A percentile compares a stretch with the other conserved stretches of the same genome.
These are phyloP conservation scores for Chymomyza fuscimana DNA, from an alignment of 2,888 invertebrate species.

Conservation along the genomic window DNA sequence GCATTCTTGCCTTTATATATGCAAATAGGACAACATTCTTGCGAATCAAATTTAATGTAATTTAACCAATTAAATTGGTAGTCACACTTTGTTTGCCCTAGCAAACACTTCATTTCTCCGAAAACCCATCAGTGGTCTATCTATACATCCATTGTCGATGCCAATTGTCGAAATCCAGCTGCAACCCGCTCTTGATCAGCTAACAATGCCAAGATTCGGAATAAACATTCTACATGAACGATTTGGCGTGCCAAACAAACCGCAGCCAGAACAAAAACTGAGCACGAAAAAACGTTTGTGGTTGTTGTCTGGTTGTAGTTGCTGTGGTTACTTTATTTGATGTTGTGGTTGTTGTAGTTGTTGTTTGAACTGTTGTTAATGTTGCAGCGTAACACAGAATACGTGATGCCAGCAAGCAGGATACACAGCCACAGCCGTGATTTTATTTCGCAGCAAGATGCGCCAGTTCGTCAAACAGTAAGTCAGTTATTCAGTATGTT, in stretches of 20 bases:
- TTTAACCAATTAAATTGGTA: neutral
- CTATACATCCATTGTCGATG: neutral
- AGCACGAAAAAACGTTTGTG: slow-evolving; percentile 73
- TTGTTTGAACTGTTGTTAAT: slow-evolving; percentile 70
- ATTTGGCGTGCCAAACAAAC: slow-evolving; percentile 18
- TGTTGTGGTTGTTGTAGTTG: slow-evolving; percentile 27
- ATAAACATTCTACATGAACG: slow-evolving; percentile 9
- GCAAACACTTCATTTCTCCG: neutral
- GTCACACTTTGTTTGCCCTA: neutral
- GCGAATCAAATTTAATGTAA: neutral
- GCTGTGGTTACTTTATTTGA: slow-evolving; percentile 16
- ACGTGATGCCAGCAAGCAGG: slow-evolving; percentile 70
- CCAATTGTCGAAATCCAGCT: neutral
- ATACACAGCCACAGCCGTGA: slow-evolving; percentile 50
- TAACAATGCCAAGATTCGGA: slow-evolving; percentile 10
- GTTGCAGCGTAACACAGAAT: slow-evolving; percentile 79
- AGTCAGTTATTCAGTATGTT: slow-evolving; percentile 2
- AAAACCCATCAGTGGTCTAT: neutral
- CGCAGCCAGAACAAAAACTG: slow-evolving; percentile 29
- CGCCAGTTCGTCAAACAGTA: slow-evolving; percentile 40
- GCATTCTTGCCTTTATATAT: neutral
- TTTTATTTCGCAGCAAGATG: slow-evolving; percentile 61
- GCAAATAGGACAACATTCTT: neutral
- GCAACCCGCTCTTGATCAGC: neutral
- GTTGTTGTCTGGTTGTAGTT: slow-evolving; percentile 45